A percentile compares a stretch with the other conserved stretches of the same genome.
These are phyloP conservation scores for Penelope pileata DNA, from an alignment of 2,113 vertebrate genomes.

Conservation along the genomic window DNA sequence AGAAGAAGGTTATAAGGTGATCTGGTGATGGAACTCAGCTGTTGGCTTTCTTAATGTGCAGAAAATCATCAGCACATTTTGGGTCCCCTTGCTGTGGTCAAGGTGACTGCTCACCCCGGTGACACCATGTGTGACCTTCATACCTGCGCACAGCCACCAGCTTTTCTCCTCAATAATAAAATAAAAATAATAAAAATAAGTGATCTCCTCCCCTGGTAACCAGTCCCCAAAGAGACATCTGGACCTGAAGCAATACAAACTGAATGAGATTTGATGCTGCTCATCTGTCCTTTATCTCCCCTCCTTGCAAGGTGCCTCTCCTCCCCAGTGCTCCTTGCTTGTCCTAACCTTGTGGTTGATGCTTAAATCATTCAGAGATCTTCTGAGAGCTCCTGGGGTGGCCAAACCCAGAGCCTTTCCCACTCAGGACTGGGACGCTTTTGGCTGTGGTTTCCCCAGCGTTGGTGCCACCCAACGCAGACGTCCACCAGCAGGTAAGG, in stretches of 20 bases:
- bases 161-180: too few relatives aligned
- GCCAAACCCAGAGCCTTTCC: background rate
- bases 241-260: background rate
- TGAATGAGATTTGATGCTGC: background rate
- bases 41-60: background rate
- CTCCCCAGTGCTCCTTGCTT: fast-evolving
- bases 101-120: fast-evolving
- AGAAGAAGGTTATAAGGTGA: background rate
- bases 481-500: fast-evolving
- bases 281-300: background rate
- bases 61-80: background rate
- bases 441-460: background rate
- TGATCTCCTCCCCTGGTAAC: too few relatives aligned
- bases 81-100: background rate
- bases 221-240: background rate
- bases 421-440: fast-evolving
- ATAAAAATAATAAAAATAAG: too few relatives aligned
- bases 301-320: background rate
- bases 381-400: background rate
- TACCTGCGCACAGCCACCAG: fast-evolving
- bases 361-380: background rate
- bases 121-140: background rate
- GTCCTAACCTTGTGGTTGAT: fast-evolving
- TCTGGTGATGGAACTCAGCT: background rate
- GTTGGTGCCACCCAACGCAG: fast-evolving